A percentile compares a stretch with the other conserved stretches of the same genome.
These are phyloP conservation scores for Acheta domesticus DNA, from an alignment of 2,888 invertebrate genomes.

Conservation along the genomic window DNA sequence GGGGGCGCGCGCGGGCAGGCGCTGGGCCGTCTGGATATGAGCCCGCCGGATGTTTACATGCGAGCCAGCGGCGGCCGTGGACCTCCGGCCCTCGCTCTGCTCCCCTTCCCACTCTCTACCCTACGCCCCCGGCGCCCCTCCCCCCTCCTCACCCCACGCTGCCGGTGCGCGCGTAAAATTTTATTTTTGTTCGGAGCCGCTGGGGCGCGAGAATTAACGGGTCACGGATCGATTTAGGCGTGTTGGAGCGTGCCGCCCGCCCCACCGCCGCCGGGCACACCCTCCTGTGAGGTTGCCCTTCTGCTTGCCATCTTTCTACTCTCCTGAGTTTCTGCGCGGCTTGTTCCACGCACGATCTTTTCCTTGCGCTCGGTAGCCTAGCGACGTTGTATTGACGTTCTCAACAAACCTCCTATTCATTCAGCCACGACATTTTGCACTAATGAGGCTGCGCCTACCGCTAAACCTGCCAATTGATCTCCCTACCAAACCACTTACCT, in stretches of 20 bases:
- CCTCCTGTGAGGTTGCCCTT: no score
- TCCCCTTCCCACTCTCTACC: not conserved
- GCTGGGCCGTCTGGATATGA: not conserved
- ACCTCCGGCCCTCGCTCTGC: not conserved
- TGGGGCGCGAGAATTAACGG: constrained; percentile 9
- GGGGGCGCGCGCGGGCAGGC: no score
- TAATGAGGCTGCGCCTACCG: no score
- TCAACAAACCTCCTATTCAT: no score
- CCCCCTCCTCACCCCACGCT: not conserved
- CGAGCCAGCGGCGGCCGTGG: not conserved
- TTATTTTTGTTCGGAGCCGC: constrained; percentile 8
- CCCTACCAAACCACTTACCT: no score
- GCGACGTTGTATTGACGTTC: no score
- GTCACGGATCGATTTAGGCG: constrained; percentile 18
- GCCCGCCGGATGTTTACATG: constrained; percentile 7
- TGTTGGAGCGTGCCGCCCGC: not conserved
- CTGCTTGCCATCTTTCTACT: no score
- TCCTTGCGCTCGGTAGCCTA: no score
- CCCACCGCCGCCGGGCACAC: not conserved
- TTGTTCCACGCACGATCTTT: no score
- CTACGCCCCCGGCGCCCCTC: not conserved
- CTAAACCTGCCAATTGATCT: no score
- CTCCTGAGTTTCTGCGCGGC: no score
- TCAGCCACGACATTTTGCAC: no score
- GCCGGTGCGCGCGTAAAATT: not conserved